These are phyloP conservation scores for Wiebesia pumilae DNA, from an alignment of 1,140 invertebrate species.

Conservation along the genomic window DNA sequence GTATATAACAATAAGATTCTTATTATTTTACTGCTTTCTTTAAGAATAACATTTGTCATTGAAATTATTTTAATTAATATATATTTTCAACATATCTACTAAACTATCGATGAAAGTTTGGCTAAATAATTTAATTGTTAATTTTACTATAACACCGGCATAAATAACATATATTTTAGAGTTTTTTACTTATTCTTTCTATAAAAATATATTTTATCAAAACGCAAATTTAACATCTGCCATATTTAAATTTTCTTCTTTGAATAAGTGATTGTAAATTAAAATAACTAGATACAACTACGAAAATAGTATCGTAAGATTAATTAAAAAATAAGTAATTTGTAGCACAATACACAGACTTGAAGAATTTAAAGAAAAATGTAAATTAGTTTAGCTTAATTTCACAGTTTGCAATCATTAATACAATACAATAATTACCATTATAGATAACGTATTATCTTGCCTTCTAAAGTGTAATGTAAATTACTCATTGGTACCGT, in stretches of 20 bases:
- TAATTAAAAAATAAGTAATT: background rate
- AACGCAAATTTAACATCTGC: background rate
- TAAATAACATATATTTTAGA: too few species aligned
- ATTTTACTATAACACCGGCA: too few species aligned
- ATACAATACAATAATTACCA: background rate
- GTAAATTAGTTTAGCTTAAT: slow-evolving; percentile 16
- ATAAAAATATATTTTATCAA: too few species aligned
- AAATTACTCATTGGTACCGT: background rate
- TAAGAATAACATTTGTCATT: too few species aligned
- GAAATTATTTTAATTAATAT: too few species aligned
- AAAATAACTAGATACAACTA: background rate
- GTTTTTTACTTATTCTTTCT: too few species aligned
- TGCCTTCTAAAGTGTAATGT: background rate
- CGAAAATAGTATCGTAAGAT: background rate
- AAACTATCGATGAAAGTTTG: too few species aligned
- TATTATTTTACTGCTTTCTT: too few species aligned
- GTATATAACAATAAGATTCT: too few species aligned
- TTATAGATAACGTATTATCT: slow-evolving; percentile 17
- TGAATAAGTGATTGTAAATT: background rate
- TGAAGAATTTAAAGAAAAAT: background rate
- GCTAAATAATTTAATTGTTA: too few species aligned
- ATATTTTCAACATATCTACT: too few species aligned
- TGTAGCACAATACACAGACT: background rate
- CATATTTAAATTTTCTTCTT: background rate
- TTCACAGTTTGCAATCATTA: slow-evolving; percentile 4